These are phyloP conservation scores for Dichetophora obliterata DNA, from an alignment of 2,888 invertebrate genomes.

Conservation along the genomic window DNA sequence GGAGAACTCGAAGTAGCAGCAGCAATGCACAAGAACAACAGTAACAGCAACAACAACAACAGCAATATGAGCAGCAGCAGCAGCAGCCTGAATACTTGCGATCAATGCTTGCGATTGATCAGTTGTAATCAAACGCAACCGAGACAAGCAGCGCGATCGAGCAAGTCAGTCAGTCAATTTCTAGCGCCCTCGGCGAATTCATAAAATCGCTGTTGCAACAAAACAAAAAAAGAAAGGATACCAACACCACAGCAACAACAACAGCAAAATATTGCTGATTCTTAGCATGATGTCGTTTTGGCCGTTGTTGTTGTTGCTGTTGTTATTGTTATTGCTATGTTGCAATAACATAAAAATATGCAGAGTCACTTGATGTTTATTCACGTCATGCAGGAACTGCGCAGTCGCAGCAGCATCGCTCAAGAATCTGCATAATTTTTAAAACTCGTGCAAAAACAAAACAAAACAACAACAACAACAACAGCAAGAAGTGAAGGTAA, in stretches of 20 bases:
- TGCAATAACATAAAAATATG: constrained; percentile 28
- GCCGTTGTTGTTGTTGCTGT: constrained; percentile 18
- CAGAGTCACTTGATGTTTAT: constrained; percentile 50
- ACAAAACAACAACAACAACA: background rate
- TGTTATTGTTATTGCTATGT: constrained; percentile 8
- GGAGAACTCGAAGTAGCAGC: constrained; percentile 18
- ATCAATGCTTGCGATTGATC: background rate
- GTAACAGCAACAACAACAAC: background rate
- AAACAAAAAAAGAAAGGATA: background rate
- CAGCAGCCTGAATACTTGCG: constrained; percentile 20
- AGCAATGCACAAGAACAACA: constrained; percentile 15
- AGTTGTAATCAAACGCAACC: constrained; percentile 28
- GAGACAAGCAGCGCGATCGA: constrained; percentile 40
- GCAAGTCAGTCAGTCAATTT: constrained; percentile 51
- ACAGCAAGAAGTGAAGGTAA: background rate
- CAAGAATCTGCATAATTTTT: constrained; percentile 55
- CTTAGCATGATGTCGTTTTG: constrained; percentile 31
- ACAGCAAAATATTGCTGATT: constrained; percentile 14
- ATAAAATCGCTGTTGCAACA: constrained; percentile 46
- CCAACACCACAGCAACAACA: constrained; percentile 5
- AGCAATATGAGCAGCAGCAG: constrained; percentile 16
- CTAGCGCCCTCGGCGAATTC: constrained; percentile 62
- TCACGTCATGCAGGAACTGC: constrained; percentile 51
- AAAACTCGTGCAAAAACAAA: constrained; percentile 22
- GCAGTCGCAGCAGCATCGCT: constrained; percentile 48